phyloP scores from a whole-genome alignment of 2,888 invertebrate species.

The Meiosimyza decipiens region DNA sequence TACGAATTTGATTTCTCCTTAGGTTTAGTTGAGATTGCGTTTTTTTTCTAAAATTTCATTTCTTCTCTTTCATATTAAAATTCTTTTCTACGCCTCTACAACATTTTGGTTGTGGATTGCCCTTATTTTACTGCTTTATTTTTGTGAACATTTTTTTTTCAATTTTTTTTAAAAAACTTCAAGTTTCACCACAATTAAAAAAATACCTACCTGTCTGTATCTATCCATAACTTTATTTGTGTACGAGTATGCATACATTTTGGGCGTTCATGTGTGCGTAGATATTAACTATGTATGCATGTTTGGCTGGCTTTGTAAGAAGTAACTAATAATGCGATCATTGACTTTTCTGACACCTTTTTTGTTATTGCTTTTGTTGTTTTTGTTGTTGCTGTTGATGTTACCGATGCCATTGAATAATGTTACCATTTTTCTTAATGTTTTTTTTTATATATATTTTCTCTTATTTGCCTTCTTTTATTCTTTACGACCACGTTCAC shows the following conservation, averaged over 20 bases:
- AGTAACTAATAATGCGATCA: slow-evolving; percentile 35
- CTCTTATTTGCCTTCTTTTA: neutral
- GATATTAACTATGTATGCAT: neutral
- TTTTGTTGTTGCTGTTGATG: slow-evolving; percentile 3
- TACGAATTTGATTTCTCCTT: no score
- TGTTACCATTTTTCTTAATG: slow-evolving; percentile 14
- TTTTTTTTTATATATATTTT: slow-evolving; percentile 12
- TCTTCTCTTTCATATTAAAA: no score
- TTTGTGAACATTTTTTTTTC: no score
- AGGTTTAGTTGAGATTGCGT: no score
- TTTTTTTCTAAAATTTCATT: no score
- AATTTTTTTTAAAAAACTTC: no score
- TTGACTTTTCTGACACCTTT: slow-evolving; percentile 40
- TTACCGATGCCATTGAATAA: neutral
- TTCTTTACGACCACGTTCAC: neutral
- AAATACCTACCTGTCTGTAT: no score
- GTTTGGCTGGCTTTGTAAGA: neutral
- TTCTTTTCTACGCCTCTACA: no score
- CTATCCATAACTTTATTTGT: no score
- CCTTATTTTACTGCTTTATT: no score
- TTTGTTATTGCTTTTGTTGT: slow-evolving; percentile 15
- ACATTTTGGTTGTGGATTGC: no score
- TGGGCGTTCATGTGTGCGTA: neutral
- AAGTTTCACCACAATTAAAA: no score
- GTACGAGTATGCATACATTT: neutral